Evolutionary conservation across 2,797 vertebrate genomes (phyloP).

Genomic region (Thamnophis elegans): DNA sequence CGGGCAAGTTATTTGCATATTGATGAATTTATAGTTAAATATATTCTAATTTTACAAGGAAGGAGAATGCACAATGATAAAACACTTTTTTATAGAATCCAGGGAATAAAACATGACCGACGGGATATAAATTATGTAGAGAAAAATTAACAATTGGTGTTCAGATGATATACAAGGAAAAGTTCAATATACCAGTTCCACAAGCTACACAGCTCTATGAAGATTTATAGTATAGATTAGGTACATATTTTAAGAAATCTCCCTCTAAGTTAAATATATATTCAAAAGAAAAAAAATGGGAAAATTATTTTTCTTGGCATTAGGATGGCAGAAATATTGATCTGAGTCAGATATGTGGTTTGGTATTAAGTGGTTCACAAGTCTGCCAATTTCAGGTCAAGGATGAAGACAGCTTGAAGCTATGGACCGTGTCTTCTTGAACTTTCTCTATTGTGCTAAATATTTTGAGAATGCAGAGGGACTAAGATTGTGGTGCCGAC

Average conservation of each 20-base stretch:
- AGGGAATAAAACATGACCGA: neutral
- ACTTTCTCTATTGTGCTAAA: neutral
- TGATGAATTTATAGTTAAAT: conserved; percentile 2
- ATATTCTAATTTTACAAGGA: conserved; percentile 20
- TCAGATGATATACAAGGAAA: neutral
- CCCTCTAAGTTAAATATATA: neutral
- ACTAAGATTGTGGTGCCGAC: conserved; percentile 24
- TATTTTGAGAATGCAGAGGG: conserved; percentile 35
- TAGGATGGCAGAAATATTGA: neutral
- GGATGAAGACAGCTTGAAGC: neutral
- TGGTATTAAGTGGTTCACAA: neutral
- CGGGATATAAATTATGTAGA: neutral
- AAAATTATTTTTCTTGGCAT: conserved; percentile 19
- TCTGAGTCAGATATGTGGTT: neutral
- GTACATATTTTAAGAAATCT: conserved; percentile 1
- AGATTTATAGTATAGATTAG: conserved; percentile 5
- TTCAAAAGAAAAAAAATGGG: neutral
- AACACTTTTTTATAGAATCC: conserved; percentile 1
- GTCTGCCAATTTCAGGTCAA: neutral
- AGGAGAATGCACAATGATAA: conserved; percentile 14
- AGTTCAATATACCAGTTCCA: neutral
- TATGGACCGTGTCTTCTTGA: neutral
- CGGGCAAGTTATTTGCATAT: neutral
- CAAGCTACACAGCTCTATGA: neutral
- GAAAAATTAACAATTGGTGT: neutral